Percentiles rank a stretch among this genome's conserved stretches.
These are phyloP conservation scores for Pherbina coryleti DNA, from an alignment of 2,888 invertebrate species.

Conservation along the genomic window DNA sequence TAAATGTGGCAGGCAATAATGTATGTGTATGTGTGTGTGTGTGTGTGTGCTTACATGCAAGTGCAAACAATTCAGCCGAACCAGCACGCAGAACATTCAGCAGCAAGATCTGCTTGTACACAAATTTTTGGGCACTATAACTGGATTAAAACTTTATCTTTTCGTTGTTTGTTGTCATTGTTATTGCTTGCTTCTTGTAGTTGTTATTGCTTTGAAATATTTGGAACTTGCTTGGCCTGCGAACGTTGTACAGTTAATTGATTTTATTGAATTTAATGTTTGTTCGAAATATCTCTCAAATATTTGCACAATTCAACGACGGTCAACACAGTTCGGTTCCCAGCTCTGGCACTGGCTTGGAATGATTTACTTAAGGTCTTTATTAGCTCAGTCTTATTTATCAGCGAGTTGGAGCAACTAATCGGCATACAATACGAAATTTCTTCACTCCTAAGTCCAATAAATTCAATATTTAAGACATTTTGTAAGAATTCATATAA, in stretches of 20 bases:
- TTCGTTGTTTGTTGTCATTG: background rate
- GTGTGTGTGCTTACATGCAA: background rate
- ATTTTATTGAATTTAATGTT: background rate
- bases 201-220: background rate
- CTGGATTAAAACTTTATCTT: constrained; percentile 25
- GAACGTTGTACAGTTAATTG: constrained; percentile 9
- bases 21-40: background rate
- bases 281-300: background rate
- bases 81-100: background rate
- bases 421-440: background rate
- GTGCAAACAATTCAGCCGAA: background rate
- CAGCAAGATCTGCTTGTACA: background rate
- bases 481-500: background rate
- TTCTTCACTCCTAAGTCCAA: no score
- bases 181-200: background rate
- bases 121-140: background rate
- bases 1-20: background rate
- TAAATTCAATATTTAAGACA: background rate
- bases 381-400: background rate
- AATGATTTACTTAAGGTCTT: no score
- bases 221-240: background rate
- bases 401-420: background rate
- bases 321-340: background rate
- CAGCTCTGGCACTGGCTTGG: background rate
- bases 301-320: background rate